Base-by-base conservation (phyloP, 1,140 invertebrate species). In the Drosophila nannoptera region DNA sequence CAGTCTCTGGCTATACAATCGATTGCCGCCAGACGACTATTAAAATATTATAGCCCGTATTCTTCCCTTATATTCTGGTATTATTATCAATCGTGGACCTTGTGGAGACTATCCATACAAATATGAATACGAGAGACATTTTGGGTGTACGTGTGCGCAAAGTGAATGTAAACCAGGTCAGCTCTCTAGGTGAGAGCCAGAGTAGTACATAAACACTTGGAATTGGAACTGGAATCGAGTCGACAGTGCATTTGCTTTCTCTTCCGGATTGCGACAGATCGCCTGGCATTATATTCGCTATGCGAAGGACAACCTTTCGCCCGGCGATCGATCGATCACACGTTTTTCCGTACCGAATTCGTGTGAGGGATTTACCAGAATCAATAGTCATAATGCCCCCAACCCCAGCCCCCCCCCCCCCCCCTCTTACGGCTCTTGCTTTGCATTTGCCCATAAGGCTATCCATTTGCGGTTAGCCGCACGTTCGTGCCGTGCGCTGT, bases 401-500 rank as follows among this genome's bases (percentile, higher is more conserved):
- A 4, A 7, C 6, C 14, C 14, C 6, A 9, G 4, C 7, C 9
- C n/a, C 38, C 38, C 7, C 4, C 53, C 0, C 29, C 8, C 2
- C 12, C 4, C 11, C 12, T 4, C n/a, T 12, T 14, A 7, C 29
- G 2, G n/a, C 7, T 12, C n/a, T 14, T 1, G 7, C 22, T 22
- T 22, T 7, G 36, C 29, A 31, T 67, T 60, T 36, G 36, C 50
- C 22, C 7, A 38, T 22, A 22, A 22, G 22, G 31, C 7, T 36
- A 36, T 55, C 43, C 61, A 61, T 67, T 71, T 67, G 56, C 50
- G 50, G 56, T 55, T 71, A 40, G 63, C 48, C 64, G 33, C 65
- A 84, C 73, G 80, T 75, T 84, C 78, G 78, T 82, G 80, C 68
- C 65, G 75, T 45, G 61, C 54, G 80, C 75, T 83, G 75, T 78